A percentile compares a stretch with the other conserved stretches of the same genome.
These are phyloP conservation scores for Archocentrus centrarchus DNA, from an alignment of 2,113 vertebrate species.

Conservation along the genomic window DNA sequence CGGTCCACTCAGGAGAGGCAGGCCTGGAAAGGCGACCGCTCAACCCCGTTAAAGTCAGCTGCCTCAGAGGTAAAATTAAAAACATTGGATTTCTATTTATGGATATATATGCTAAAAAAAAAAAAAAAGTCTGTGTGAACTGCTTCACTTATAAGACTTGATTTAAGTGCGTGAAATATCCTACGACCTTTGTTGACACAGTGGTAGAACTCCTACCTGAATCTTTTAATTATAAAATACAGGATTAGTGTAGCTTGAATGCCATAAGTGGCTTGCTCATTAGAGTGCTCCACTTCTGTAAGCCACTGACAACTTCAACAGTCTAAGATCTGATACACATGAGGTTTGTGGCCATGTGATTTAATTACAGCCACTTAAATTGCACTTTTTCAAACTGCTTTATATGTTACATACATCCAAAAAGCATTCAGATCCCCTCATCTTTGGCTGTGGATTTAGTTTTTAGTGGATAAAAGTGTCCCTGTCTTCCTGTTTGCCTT, in stretches of 20 bases:
- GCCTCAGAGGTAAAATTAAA: constrained; percentile 92
- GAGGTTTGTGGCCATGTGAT: not conserved
- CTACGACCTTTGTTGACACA: not conserved
- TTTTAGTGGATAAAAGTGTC: not conserved
- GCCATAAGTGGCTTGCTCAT: not conserved
- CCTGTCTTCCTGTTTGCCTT: not conserved
- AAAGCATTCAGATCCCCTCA: not conserved
- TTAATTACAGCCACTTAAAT: not conserved
- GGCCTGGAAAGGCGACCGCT: constrained; percentile 97
- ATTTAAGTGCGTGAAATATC: not conserved
- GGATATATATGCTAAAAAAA: no score
- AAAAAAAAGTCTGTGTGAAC: no score
- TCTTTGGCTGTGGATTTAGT: not conserved
- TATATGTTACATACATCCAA: not conserved
- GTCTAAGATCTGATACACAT: not conserved
- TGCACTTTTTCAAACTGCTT: not conserved
- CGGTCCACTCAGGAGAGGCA: constrained; percentile 95
- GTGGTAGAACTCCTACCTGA: not conserved
- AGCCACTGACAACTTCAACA: not conserved
- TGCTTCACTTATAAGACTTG: not conserved
- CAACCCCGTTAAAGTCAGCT: constrained; percentile 99
- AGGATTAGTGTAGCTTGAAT: not conserved
- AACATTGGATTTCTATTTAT: no score
- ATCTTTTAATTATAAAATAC: not conserved
- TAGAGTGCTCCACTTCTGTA: not conserved